Evolutionary conservation across 2,888 invertebrate species (phyloP), one percentile per base, ranked within the genome.

Genomic region (Elysia crispata): DNA sequence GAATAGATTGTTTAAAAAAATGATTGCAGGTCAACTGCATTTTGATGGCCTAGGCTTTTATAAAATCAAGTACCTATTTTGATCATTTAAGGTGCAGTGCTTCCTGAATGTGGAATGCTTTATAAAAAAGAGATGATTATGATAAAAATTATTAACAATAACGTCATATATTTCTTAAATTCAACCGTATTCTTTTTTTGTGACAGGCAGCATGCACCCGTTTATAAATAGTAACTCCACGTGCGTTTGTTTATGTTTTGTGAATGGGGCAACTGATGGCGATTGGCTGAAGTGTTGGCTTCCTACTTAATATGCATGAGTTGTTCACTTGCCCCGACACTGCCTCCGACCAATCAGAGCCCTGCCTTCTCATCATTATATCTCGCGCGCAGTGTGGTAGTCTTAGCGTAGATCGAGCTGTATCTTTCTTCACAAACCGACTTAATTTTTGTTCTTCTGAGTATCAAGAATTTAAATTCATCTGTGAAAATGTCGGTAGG

Each of bases 251-350:
- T 81, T 69, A 70, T 81, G 79, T 74, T 81, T 70, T 67, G 49
- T 28, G 67, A 72, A 69, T 30, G 60, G 62, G 62, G 64, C 30
- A 79, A 25, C 49, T 20, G 33, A 3, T 15, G 75, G 57, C 76
- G 82, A 86, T 85, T 87, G 86, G 87, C 50, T 79, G 77, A 23
- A 67, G 74, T 69, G 50, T 64, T 72, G 74, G 67, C 57, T 66
- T 15, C 49, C 30, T 82, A 70, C 86, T 89, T 83, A 85, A 89
- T 89, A 89, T 89, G 87, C 86, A 89, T 84, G 73, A 75, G 50
- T 74, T 74, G 69, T 74, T 79, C 79, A 79, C 79, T 79, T 79
- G 79, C 79, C 76, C 72, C 82, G 57, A 67, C 67, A 75, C 41
- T 30, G 75, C 28, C 66, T 60, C 79, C 70, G 69, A 28, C 83